Evolutionary conservation across 2,888 invertebrate species (phyloP), one percentile per base, ranked within the genome.

Genomic region (Cartodere bifasciata): DNA sequence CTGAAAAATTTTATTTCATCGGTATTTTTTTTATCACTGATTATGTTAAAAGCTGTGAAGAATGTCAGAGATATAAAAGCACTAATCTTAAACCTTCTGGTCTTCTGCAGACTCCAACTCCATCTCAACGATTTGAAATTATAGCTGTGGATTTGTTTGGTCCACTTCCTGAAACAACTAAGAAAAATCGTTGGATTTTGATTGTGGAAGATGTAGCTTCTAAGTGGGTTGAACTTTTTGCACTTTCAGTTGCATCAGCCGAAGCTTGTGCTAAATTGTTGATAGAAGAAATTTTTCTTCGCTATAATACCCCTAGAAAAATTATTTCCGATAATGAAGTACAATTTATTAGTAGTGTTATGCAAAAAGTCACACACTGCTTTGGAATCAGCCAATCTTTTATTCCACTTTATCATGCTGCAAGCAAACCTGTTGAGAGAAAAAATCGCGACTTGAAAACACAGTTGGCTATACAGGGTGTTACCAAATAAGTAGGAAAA

Each of bases 241-340:
- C 43, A 5, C 17, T 41, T 7, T 6, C 16, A 11, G 16, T 30
- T 10, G 48, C 47, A 16, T 45, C 46, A 28, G 43, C 41, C 5
- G 41, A 42, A 20, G 25, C 22, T n/a, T 47, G 47, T 32, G 47
- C 47, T 2, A 20, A 24, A n/a, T 28, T 23, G 2, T 34, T 51
- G 14, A 38, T 49, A 5, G 36, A 47, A 15, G 46, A 52, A 33
- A 33, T 48, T 11, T 36, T 46, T 13, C 36, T 48, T 2, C 40
- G 55, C 2, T 55, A 47, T 38, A 56, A 56, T 1, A 28, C 44
- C 2, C 55, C 55, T 0, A 15, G 54, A 2, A 28, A 46, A 26
- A 26, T 59, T 2, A 46, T 49, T 2, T 47, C 45, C 16, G 56
- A 60, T 32, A 58, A 58, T 32, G 57, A 49, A 4, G 14, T 43